Base-by-base conservation (phyloP, 2,113 vertebrate species). In the Sialia sialis region DNA sequence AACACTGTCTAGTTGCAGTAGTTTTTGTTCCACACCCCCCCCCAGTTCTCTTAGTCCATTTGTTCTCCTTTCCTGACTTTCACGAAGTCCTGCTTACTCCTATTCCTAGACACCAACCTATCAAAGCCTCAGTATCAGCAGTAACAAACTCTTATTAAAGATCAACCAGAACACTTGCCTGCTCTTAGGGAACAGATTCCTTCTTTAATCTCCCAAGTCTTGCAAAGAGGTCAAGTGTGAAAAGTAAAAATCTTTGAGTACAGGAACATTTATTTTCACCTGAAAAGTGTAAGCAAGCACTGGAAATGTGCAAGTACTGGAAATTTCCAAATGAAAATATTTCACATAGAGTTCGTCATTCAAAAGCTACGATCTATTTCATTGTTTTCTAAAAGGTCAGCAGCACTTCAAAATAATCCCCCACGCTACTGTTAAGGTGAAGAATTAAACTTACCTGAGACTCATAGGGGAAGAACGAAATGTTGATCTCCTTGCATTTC, bases 401-500 rank as follows among this genome's bases (percentile, higher is more conserved):
- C 15, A 78, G 20, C 23, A 64, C 4, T 17, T 51, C 26, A 51
- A 51, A 51, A 29, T 51, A 29, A 51, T 20, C 21, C 16, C 48
- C 26, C 27, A 43, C 19, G 49, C 17, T 68, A 39, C 48, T 52
- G 14, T 74, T 43, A 41, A 91, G 62, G 58, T 36, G 51, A 75
- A 90, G 30, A 94, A 77, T 17, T 22, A 69, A 92, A 95, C 91
- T 97, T 98, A 99, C 99, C 97, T 99, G 99, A 86, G 98, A 98
- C 89, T 99, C 99, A 62, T 97, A 98, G 12, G 99, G 99, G 91
- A 99, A 98, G 96, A 99, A 99, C 36, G 98, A 98, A 77, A 99
- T 98, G 96, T 98, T 99, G 87, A 99, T 98, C 97, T 99, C 99
- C 93, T 99, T 99, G 95, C 98, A 99, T 92, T 97, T 98, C 85